Conservation (phyloP, 2,888 invertebrate genomes). For the Eristalis arbustorum region DNA sequence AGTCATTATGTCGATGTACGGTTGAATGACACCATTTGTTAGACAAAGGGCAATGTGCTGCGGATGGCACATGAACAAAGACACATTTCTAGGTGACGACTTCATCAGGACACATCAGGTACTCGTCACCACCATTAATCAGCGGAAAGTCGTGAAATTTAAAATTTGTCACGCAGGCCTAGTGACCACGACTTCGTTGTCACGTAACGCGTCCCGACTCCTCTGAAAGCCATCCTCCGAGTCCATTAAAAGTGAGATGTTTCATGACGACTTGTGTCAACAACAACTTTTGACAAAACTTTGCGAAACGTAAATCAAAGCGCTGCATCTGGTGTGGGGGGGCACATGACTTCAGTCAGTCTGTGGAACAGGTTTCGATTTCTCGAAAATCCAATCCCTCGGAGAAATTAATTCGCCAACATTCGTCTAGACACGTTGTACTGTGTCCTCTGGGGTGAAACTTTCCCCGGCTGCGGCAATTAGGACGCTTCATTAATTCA, state of each 20-base stretch:
- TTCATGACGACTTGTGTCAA: neutral
- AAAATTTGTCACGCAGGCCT: neutral
- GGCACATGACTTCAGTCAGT: neutral
- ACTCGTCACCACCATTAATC: neutral
- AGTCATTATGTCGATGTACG: neutral
- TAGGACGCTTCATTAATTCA: neutral
- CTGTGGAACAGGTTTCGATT: neutral
- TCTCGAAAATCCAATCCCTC: neutral
- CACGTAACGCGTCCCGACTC: neutral
- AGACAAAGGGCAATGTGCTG: neutral
- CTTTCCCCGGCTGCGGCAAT: neutral
- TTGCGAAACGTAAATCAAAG: neutral
- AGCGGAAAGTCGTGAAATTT: neutral
- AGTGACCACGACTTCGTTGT: neutral
- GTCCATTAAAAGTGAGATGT: neutral
- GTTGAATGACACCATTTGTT: neutral
- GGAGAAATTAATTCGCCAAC: neutral
- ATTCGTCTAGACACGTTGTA: neutral
- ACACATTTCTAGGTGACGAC: neutral
- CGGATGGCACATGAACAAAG: neutral
- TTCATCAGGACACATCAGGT: neutral
- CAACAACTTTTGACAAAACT: neutral
- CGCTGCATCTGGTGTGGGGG: neutral
- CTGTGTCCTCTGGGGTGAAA: neutral
- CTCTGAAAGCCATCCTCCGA: neutral